These are phyloP conservation scores for Pardalotus punctatus DNA, from an alignment of 2,113 vertebrate species.

Conservation along the genomic window DNA sequence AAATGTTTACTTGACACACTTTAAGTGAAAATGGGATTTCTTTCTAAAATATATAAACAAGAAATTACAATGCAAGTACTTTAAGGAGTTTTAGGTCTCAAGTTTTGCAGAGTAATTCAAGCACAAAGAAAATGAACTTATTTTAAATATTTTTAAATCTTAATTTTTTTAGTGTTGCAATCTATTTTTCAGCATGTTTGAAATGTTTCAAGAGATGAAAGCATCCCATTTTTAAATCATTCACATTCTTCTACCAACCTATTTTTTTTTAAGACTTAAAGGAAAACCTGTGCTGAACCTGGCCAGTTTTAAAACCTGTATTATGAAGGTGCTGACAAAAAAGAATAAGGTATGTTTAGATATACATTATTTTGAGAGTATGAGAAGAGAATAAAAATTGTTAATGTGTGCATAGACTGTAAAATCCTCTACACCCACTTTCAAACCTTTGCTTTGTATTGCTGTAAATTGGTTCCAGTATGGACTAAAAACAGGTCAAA, in stretches of 20 bases:
- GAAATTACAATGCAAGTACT: background rate
- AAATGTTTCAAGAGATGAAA: slow-evolving; percentile 33
- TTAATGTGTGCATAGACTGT: background rate
- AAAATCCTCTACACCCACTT: background rate
- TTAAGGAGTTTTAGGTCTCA: background rate
- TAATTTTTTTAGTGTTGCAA: background rate
- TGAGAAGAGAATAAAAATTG: background rate
- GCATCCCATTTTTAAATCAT: slow-evolving; percentile 6
- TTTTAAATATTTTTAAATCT: background rate
- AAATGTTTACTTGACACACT: background rate
- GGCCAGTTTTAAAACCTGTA: background rate
- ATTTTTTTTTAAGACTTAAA: background rate
- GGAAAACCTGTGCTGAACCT: background rate
- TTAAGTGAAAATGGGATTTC: background rate
- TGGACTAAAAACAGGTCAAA: background rate
- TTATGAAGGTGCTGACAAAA: slow-evolving; percentile 20
- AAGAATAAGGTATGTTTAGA: background rate
- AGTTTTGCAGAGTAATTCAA: background rate
- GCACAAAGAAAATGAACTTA: background rate
- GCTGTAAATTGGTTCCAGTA: background rate
- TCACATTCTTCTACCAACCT: background rate
- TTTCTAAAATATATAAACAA: background rate
- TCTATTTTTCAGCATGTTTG: slow-evolving; percentile 31
- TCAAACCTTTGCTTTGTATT: background rate
- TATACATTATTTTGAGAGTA: background rate